Evolutionary conservation across 2,888 invertebrate species (phyloP), one percentile per base, ranked within the genome.

Genomic region (Callinectes sapidus): DNA sequence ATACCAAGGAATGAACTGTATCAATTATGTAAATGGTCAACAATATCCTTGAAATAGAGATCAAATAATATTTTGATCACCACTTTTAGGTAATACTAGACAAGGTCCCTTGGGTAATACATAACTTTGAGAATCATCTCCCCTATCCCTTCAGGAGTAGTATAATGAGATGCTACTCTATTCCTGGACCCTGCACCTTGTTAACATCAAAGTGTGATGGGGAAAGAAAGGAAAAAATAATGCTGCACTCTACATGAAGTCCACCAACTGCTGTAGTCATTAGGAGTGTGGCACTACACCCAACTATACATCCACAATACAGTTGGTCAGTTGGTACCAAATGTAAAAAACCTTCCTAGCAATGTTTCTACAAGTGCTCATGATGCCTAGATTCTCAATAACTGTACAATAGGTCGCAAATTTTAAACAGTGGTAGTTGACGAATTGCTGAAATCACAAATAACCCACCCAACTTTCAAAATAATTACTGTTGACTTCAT

Each of bases 401-500:
- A 71, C 28, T 71, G 71, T 71, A 71, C 71, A 71, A n/a, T 71
- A 71, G 28, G 71, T 28, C 28, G 71, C 28, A 28, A 71, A 71
- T 10, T 71, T 71, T 71, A n/a, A 71, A 71, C 71, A 71, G 0
- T 71, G 71, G 71, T 28, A 71, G 28, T 28, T 71, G 6, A n/a
- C 23, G 28, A 71, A 28, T 71, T 28, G 71, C n/a, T 71, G 61
- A 61, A 23, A 2, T 71, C 28, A 28, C 28, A 71, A 71, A 71
- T 71, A 71, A 28, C 61, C 61, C 35, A 28, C 61, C 61, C 35
- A 35, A 81, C 16, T 32, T 81, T 35, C 6, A 35, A 81, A 32
- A 81, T 32, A 18, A 81, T 81, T 32, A 81, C 81, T 81, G 81
- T 32, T 81, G 81, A 81, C 81, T 81, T 35, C 18, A 81, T 81